Percentiles rank a stretch among this genome's conserved stretches.
Conservation (phyloP, 2,797 vertebrate genomes). For the Neosilurus mollespiculum region DNA sequence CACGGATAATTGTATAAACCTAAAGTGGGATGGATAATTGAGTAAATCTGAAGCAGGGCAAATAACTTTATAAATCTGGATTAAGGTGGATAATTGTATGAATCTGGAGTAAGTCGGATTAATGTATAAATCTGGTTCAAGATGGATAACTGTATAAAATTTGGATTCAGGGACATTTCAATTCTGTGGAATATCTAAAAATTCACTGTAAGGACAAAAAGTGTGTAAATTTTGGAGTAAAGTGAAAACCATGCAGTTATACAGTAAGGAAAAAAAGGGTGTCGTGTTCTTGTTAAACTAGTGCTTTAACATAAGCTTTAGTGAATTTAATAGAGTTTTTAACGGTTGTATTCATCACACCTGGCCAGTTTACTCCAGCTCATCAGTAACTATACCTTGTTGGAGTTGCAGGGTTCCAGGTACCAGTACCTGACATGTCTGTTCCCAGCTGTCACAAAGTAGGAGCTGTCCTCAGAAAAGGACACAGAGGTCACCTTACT, state of each 20-base stretch:
- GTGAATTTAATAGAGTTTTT: background rate
- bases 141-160: background rate
- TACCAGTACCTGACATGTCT: conserved; percentile 98
- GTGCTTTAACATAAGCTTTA: background rate
- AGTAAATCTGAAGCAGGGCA: background rate
- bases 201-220: background rate
- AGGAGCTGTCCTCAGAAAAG: conserved; percentile 94
- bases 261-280: background rate
- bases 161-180: too few species aligned
- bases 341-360: background rate
- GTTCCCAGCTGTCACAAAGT: conserved; percentile 96
- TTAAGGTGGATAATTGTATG: background rate
- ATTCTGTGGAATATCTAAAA: background rate
- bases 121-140: background rate
- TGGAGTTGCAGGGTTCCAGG: conserved; percentile 91
- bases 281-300: background rate
- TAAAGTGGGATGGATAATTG: background rate
- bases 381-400: conserved; percentile 79
- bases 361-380: background rate
- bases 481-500: conserved; percentile 95
- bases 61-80: background rate
- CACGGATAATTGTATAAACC: background rate
- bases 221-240: background rate
- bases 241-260: background rate
- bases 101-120: background rate